Conservation (phyloP, 2,113 vertebrate genomes). For the Antennarius striatus region DNA sequence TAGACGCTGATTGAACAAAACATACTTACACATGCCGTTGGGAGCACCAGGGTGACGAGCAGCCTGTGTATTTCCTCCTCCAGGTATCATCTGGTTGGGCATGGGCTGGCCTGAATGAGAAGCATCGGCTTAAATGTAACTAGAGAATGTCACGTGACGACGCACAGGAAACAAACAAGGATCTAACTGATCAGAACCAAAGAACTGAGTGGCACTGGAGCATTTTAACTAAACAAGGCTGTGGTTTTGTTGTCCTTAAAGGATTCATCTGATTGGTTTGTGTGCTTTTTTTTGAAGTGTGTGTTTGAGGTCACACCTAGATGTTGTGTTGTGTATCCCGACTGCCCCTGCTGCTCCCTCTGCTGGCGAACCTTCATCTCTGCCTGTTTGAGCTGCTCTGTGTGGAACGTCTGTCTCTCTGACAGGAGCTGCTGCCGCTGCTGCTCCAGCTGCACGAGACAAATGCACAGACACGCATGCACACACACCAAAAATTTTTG, state of each 20-base stretch:
- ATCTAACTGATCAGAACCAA: no score
- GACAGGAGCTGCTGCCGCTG: conserved; percentile 95
- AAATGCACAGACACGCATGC: conserved; percentile 2
- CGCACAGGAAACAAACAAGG: no score
- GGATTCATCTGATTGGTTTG: neutral
- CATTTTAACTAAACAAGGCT: neutral
- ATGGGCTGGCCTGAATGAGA: conserved; percentile 72
- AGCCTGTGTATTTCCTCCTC: conserved; percentile 64
- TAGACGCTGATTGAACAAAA: no score
- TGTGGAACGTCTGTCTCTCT: conserved; percentile 94
- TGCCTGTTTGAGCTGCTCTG: conserved; percentile 94
- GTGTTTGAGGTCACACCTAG: conserved; percentile 47
- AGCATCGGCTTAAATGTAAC: conserved; percentile 2
- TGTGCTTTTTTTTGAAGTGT: neutral
- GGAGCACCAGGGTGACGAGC: conserved; percentile 84
- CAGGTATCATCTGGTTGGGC: conserved; percentile 82
- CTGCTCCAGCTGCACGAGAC: conserved; percentile 85
- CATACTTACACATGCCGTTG: conserved; percentile 92
- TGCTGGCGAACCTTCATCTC: conserved; percentile 92
- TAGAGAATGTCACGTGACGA: neutral
- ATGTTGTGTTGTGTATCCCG: conserved; percentile 63
- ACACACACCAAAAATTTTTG: no score
- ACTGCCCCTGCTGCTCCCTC: conserved; percentile 87
- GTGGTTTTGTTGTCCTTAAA: neutral
- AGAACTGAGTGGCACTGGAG: no score